These are phyloP conservation scores for Acronicta aceris DNA, from an alignment of 2,888 invertebrate genomes.

Conservation along the genomic window DNA sequence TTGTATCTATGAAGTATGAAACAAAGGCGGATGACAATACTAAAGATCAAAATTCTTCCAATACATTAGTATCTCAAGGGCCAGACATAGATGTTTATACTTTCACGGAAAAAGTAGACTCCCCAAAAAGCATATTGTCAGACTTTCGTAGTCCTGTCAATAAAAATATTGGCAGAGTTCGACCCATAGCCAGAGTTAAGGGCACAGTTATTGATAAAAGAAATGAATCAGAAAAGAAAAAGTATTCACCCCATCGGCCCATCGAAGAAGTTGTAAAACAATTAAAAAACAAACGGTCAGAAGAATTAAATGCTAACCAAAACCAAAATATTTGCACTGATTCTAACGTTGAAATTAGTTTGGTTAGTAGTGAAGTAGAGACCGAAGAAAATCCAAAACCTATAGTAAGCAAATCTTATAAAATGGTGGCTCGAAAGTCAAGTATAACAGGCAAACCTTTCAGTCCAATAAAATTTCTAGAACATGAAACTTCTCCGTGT, in stretches of 20 bases:
- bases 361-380: conserved; percentile 62
- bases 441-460: conserved; percentile 87
- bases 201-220: conserved; percentile 85
- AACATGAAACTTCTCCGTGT: conserved; percentile 68
- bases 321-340: conserved; percentile 53
- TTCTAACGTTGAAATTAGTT: conserved; percentile 59
- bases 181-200: conserved; percentile 86
- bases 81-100: conserved; percentile 86
- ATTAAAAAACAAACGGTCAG: conserved; percentile 80
- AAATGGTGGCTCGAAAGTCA: conserved; percentile 87
- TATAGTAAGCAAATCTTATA: conserved; percentile 85
- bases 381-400: conserved; percentile 77
- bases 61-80: conserved; percentile 79
- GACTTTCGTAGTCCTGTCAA: conserved; percentile 81
- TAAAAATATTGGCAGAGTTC: conserved; percentile 82
- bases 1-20: conserved; percentile 81
- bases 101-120: conserved; percentile 86
- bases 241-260: conserved; percentile 83
- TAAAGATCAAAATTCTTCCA: conserved; percentile 75
- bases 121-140: conserved; percentile 83
- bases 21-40: conserved; percentile 73
- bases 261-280: conserved; percentile 87
- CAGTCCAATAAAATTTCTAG: conserved; percentile 82
- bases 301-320: conserved; percentile 70
- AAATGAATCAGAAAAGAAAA: conserved; percentile 82